Evolutionary conservation across 2,888 invertebrate species (phyloP).

Genomic region (Aphrophora alni): DNA sequence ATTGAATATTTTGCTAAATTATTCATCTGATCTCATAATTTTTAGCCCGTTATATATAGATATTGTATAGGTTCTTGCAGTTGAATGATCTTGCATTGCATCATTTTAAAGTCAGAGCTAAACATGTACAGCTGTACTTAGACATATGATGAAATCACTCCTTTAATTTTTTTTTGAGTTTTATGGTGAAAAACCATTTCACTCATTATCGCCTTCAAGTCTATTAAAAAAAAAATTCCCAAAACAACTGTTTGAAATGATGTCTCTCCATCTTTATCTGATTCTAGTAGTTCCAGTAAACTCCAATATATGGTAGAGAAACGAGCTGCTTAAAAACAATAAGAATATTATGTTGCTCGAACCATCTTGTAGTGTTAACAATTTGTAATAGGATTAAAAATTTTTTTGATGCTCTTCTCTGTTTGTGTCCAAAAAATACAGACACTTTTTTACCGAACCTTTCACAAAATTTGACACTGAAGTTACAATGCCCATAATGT

Average conservation of each 20-base stretch:
- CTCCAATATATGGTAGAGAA: slow-evolving; percentile 6
- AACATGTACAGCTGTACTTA: too few species aligned
- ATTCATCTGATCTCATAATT: too few species aligned
- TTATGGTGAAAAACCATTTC: too few species aligned
- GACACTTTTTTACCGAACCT: slow-evolving; percentile 28
- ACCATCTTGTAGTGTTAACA: slow-evolving; percentile 28
- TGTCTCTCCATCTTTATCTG: slow-evolving; percentile 17
- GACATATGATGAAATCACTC: slow-evolving; percentile 34
- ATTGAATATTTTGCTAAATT: too few species aligned
- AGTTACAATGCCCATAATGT: slow-evolving; percentile 26
- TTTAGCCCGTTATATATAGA: too few species aligned
- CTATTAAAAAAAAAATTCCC: too few species aligned
- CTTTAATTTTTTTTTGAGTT: too few species aligned
- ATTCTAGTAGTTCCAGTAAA: slow-evolving; percentile 18
- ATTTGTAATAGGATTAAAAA: slow-evolving; percentile 26
- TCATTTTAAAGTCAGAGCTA: too few species aligned
- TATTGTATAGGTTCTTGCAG: too few species aligned
- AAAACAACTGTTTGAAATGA: slow-evolving; percentile 18
- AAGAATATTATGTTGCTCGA: slow-evolving; percentile 22
- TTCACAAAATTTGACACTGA: slow-evolving; percentile 24
- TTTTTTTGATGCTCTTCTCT: slow-evolving; percentile 18
- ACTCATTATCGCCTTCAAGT: too few species aligned
- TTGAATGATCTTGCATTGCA: too few species aligned
- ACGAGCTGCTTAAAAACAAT: slow-evolving; percentile 26
- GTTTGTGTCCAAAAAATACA: slow-evolving; percentile 11